These are phyloP conservation scores for Litocranius walleri DNA, from an alignment of 2,113 vertebrate genomes.

Conservation along the genomic window DNA sequence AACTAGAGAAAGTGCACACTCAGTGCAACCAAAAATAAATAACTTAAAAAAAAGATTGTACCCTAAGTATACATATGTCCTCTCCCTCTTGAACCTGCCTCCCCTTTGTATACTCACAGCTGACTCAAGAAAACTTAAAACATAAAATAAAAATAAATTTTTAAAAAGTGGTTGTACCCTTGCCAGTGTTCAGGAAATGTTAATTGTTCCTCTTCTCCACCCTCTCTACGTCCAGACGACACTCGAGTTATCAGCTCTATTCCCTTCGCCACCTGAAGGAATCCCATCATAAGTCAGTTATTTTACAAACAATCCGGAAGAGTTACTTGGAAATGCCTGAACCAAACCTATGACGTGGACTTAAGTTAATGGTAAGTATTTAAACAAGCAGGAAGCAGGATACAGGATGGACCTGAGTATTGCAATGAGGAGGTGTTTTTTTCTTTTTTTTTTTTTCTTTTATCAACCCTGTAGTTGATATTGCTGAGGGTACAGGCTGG, in stretches of 20 bases:
- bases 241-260: background rate
- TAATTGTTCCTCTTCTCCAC: background rate
- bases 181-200: background rate
- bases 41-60: background rate
- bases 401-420: too few species aligned
- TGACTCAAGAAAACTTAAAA: background rate
- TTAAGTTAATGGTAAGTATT: background rate
- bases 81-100: background rate
- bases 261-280: background rate
- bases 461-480: background rate
- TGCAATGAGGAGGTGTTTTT: background rate
- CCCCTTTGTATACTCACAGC: conserved; percentile 39
- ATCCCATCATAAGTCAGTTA: background rate
- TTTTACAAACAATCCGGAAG: background rate
- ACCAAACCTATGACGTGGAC: background rate
- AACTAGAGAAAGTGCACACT: background rate
- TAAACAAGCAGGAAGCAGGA: background rate
- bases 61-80: background rate
- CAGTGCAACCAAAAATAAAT: background rate
- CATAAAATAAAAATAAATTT: background rate
- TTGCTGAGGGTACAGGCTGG: background rate
- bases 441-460: background rate
- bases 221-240: background rate
- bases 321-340: background rate
- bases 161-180: background rate